A percentile compares a stretch with the other conserved stretches of the same genome.
These are phyloP conservation scores for Myotis daubentonii DNA, from an alignment of 2,797 vertebrate species.

Conservation along the genomic window DNA sequence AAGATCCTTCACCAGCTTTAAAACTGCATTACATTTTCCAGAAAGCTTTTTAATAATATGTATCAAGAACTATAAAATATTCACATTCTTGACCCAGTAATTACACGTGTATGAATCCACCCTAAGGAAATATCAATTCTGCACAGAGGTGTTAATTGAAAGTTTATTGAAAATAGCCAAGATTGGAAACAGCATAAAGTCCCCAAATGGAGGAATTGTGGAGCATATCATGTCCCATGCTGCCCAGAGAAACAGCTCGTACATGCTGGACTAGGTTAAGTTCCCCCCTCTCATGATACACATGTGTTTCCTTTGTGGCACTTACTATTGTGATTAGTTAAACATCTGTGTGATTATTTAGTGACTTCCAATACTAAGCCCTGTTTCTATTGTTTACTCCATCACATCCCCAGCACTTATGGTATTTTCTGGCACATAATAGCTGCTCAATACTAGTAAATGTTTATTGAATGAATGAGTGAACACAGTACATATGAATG, in stretches of 20 bases:
- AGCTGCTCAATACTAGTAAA: background rate
- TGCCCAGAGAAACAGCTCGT: background rate
- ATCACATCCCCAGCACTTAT: background rate
- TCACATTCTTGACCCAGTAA: constrained; percentile 25
- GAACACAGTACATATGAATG: background rate
- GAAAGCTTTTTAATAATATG: background rate
- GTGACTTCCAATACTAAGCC: background rate
- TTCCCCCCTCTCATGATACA: background rate
- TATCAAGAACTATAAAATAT: background rate
- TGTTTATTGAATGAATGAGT: background rate
- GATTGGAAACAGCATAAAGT: background rate
- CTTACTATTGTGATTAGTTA: background rate
- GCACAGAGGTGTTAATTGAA: background rate
- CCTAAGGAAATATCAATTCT: constrained; percentile 16
- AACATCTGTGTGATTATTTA: background rate
- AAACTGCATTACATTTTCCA: constrained; percentile 2
- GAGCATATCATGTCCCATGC: background rate
- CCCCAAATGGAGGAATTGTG: background rate
- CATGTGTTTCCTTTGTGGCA: background rate
- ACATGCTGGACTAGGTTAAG: background rate
- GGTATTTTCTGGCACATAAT: background rate
- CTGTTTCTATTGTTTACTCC: background rate
- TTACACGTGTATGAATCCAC: background rate
- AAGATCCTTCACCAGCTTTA: background rate
- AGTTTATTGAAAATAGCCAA: constrained; percentile 37